Evolutionary conservation across 2,113 vertebrate species (phyloP), one percentile per base, ranked within the genome.

Genomic region (Mixornis gularis): DNA sequence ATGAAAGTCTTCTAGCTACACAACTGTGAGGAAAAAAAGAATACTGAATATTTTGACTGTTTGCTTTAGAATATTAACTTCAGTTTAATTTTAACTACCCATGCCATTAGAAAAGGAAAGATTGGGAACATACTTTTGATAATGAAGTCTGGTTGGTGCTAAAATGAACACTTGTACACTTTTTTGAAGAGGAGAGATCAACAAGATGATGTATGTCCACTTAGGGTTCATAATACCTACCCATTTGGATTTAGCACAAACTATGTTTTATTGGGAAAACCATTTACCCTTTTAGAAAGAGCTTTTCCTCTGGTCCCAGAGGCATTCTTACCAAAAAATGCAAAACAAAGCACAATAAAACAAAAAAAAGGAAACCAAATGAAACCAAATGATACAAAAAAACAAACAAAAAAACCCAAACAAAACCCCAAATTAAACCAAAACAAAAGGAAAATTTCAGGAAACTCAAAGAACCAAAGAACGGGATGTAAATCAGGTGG

Each of bases 401-500:
- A 43, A 6, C 9, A 38, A 38, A 38, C 9, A 38, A 38, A 38
- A 38, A 38, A 38, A 38, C 41, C 41, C 16, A 43, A 43, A 16
- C 16, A 43, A 43, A 43, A 17, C 41, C 40, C 40, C 40, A 40
- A 40, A 13, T 16, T 16, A 43, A 43, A 43, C 15, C 41, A 43
- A 43, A 40, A 36, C 36, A 26, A 40, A 27, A 19, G 5, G 7
- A 15, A 72, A 53, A 22, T 36, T 48, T 70, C 25, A 58, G 43
- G 79, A 70, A 53, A 46, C 12, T 52, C 24, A 60, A 30, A 34
- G 25, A 48, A 19, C 0, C 8, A 32, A 30, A 32, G 21, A 36
- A 20, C 0, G 2, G 3, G 10, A 19, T 51, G 56, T 19, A 65
- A 63, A 81, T 12, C 6, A 30, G 27, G 9, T 6, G 1, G 34